Evolutionary conservation across 2,888 invertebrate genomes (phyloP).

Genomic region (Neuroscelio doddi): DNA sequence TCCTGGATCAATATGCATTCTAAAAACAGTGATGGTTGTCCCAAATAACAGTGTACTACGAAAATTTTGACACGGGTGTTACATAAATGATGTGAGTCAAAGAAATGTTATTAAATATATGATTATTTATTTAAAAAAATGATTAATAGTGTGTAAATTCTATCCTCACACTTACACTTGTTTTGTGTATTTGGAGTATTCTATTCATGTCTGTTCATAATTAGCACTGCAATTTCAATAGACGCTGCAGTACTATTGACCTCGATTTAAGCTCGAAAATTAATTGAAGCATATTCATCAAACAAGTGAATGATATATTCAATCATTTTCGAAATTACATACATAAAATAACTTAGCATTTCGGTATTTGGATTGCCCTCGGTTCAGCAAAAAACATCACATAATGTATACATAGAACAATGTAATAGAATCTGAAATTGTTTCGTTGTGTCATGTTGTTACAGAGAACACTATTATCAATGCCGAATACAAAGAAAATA

Average conservation of each 20-base stretch:
- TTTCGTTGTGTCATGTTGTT: too few species aligned
- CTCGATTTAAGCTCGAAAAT: slow-evolving; percentile 28
- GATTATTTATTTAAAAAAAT: too few species aligned
- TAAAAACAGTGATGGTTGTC: slow-evolving; percentile 12
- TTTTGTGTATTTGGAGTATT: slow-evolving; percentile 4
- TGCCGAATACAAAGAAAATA: too few species aligned
- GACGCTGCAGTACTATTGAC: slow-evolving; percentile 19
- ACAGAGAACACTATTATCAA: too few species aligned
- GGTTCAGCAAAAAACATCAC: too few species aligned
- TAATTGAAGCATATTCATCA: slow-evolving; percentile 24
- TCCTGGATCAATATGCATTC: slow-evolving; percentile 18
- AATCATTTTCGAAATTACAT: too few species aligned
- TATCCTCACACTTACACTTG: neutral
- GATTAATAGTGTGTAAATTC: neutral
- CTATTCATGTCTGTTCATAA: slow-evolving; percentile 11
- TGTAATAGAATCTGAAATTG: neutral
- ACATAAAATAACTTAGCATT: neutral
- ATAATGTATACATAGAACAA: too few species aligned
- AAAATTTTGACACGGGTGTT: too few species aligned
- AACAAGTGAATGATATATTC: slow-evolving; percentile 6
- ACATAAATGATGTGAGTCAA: too few species aligned
- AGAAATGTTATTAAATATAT: too few species aligned
- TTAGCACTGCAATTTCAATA: slow-evolving; percentile 10
- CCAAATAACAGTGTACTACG: slow-evolving; percentile 10
- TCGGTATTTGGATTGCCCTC: neutral